These are phyloP conservation scores for Leucoma salicis DNA, from an alignment of 2,888 invertebrate species.

Conservation along the genomic window DNA sequence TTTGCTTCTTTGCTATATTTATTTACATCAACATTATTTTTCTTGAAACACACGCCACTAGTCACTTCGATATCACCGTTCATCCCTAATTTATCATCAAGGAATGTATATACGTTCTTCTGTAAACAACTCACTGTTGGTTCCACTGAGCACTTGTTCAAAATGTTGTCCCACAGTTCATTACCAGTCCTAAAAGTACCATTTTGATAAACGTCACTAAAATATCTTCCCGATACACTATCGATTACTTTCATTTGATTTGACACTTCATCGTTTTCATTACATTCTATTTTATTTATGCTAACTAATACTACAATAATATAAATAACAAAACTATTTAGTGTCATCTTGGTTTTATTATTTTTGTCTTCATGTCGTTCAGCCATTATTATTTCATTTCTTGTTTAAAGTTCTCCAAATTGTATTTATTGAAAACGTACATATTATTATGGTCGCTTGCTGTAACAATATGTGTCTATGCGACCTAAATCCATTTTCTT, in stretches of 20 bases:
- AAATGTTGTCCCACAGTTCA: constrained; percentile 87
- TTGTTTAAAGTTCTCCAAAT: constrained; percentile 17
- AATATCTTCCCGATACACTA: constrained; percentile 59
- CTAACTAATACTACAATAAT: constrained; percentile 50
- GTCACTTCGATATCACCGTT: constrained; percentile 85
- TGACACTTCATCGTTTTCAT: constrained; percentile 48
- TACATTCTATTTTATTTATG: constrained; percentile 43
- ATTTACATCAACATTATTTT: constrained; percentile 83
- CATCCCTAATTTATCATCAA: constrained; percentile 85
- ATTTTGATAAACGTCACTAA: constrained; percentile 66
- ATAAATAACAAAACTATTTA: constrained; percentile 41
- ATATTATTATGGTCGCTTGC: constrained; percentile 16
- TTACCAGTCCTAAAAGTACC: constrained; percentile 83
- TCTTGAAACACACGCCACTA: constrained; percentile 84
- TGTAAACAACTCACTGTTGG: constrained; percentile 89
- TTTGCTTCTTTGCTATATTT: constrained; percentile 81
- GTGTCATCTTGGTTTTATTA: constrained; percentile 33
- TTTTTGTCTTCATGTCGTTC: constrained; percentile 27
- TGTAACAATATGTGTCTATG: constrained; percentile 19
- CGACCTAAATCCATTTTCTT: constrained; percentile 52
- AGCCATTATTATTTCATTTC: constrained; percentile 62
- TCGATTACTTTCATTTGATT: constrained; percentile 60
- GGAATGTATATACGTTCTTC: constrained; percentile 88
- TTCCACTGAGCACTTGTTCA: constrained; percentile 85
- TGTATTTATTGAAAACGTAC: constrained; percentile 13